Evolutionary conservation across 2,888 invertebrate species (phyloP).

Genomic region (Scaptomyza caliginosa): DNA sequence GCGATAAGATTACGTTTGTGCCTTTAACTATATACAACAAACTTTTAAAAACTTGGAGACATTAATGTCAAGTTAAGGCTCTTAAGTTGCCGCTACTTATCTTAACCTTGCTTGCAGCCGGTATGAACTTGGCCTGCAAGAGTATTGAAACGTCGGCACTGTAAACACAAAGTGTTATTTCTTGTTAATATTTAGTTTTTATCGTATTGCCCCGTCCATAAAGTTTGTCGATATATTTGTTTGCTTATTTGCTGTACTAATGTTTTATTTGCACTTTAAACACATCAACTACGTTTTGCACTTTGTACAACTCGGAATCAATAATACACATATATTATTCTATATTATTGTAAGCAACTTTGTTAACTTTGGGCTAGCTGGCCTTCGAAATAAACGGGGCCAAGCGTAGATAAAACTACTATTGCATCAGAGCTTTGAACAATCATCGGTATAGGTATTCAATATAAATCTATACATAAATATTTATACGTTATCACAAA

Average conservation of each 20-base stretch:
- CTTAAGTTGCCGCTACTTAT: not conserved
- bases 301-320: conserved; percentile 38
- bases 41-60: not conserved
- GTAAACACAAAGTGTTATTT: not conserved
- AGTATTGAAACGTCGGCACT: not conserved
- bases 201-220: conserved; percentile 35
- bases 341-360: not conserved
- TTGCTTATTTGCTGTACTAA: conserved; percentile 18
- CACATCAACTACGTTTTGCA: conserved; percentile 30
- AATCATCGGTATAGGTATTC: not conserved
- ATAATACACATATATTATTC: not conserved
- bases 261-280: conserved; percentile 46
- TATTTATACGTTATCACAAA: not conserved
- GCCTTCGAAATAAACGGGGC: conserved; percentile 24
- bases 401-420: conserved; percentile 38
- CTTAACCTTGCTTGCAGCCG: no score
- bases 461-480: not conserved
- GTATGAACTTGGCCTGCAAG: no score
- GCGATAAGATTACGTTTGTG: conserved; percentile 46
- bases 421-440: conserved; percentile 38
- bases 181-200: conserved; percentile 10
- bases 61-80: not conserved
- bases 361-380: not conserved
- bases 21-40: conserved; percentile 16
- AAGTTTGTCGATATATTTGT: conserved; percentile 31